These are phyloP conservation scores for Urocitellus parryii DNA, from an alignment of 2,113 vertebrate genomes.

Conservation along the genomic window DNA sequence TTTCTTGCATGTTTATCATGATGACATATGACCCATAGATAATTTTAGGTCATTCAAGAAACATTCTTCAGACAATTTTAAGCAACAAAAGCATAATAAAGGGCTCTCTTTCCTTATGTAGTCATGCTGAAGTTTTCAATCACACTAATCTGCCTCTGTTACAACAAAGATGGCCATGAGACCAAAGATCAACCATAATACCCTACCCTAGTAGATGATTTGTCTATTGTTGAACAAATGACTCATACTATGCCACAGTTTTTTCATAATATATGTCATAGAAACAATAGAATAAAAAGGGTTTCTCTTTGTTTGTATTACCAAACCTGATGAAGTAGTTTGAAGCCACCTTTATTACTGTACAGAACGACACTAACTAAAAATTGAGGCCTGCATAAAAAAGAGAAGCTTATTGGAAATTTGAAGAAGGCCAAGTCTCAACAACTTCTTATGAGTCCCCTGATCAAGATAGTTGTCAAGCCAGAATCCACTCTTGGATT, in stretches of 20 bases:
- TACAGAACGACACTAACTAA: not conserved
- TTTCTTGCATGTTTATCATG: not conserved
- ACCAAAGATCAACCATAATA: not conserved
- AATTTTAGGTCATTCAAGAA: not conserved
- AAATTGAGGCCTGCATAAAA: not conserved
- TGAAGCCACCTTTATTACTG: not conserved
- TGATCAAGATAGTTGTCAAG: not conserved
- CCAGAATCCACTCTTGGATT: not conserved
- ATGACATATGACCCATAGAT: not conserved
- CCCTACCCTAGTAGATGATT: not conserved
- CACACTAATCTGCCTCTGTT: not conserved
- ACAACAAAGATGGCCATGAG: not conserved
- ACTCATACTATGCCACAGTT: not conserved
- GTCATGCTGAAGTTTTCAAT: not conserved
- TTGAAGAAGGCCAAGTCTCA: not conserved
- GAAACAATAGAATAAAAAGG: not conserved
- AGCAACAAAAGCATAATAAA: not conserved
- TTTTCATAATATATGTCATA: not conserved
- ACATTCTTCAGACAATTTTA: not conserved
- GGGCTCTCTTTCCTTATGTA: not conserved
- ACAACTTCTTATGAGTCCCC: not conserved
- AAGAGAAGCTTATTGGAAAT: not conserved
- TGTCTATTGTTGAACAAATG: not conserved
- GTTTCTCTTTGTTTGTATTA: conserved; percentile 18
- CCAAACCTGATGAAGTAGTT: not conserved